Evolutionary conservation across 2,888 invertebrate species (phyloP).

Genomic region (Hirtodrosophila alboralis): DNA sequence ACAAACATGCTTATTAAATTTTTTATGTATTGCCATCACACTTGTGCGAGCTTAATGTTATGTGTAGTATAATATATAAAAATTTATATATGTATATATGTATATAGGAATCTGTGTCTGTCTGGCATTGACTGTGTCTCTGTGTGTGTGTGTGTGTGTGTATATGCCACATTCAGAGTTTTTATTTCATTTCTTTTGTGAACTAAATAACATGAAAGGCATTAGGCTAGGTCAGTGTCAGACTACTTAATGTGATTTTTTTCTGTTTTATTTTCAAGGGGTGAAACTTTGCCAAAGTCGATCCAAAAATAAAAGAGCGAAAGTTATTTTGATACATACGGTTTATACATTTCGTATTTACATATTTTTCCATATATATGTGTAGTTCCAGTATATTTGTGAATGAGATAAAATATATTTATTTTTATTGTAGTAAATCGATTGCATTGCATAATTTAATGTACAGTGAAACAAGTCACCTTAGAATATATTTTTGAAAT

Average conservation of each 20-base stretch:
- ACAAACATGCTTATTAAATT: slow-evolving; percentile 31
- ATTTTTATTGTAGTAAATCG: too few relatives aligned
- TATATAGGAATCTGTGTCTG: slow-evolving; percentile 22
- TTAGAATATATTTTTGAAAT: too few relatives aligned
- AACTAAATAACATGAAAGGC: slow-evolving; percentile 66
- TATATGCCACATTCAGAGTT: slow-evolving; percentile 64
- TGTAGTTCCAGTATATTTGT: too few relatives aligned
- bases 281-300: slow-evolving; percentile 60
- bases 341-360: slow-evolving; percentile 14
- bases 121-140: slow-evolving; percentile 3
- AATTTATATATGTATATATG: slow-evolving; percentile 25
- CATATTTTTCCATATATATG: too few relatives aligned
- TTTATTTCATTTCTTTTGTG: slow-evolving; percentile 72
- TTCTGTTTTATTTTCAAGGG: slow-evolving; percentile 49
- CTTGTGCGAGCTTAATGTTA: slow-evolving; percentile 32
- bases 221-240: slow-evolving; percentile 76
- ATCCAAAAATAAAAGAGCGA: slow-evolving; percentile 47
- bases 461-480: too few relatives aligned
- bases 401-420: too few relatives aligned
- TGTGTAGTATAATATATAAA: slow-evolving; percentile 35
- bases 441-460: too few relatives aligned
- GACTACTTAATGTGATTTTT: slow-evolving; percentile 67
- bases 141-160: slow-evolving; percentile 14
- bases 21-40: slow-evolving; percentile 54
- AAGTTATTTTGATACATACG: slow-evolving; percentile 31